Percentiles rank a stretch among this genome's conserved stretches.
These are phyloP conservation scores for Scortum barcoo DNA, from an alignment of 2,113 vertebrate genomes.

Conservation along the genomic window DNA sequence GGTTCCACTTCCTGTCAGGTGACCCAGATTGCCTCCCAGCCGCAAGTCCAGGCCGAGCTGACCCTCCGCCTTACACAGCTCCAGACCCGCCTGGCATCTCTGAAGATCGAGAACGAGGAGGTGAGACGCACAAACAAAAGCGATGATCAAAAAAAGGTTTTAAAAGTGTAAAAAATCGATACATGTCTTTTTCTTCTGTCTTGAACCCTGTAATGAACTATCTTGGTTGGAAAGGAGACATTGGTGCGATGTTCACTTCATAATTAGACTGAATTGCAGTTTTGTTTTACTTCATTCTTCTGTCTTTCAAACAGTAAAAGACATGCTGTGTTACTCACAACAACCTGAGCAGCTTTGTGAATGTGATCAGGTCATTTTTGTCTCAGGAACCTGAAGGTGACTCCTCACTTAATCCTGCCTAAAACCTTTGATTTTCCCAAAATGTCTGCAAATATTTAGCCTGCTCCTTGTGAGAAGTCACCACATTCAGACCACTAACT, in stretches of 20 bases:
- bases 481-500: background rate
- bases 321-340: background rate
- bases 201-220: no score
- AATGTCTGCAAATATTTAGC: background rate
- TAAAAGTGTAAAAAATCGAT: no score
- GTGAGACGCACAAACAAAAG: slow-evolving; percentile 79
- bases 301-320: background rate
- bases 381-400: background rate
- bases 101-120: slow-evolving; percentile 99
- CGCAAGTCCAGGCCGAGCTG: slow-evolving; percentile 95
- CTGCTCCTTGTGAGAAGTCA: background rate
- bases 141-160: no score
- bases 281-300: no score
- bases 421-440: background rate
- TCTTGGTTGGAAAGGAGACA: no score
- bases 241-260: no score
- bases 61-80: slow-evolving; percentile 95
- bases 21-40: slow-evolving; percentile 94
- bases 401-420: no score
- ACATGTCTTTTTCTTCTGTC: no score
- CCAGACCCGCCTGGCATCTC: slow-evolving; percentile 94
- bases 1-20: slow-evolving; percentile 84
- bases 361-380: background rate
- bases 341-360: no score
- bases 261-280: no score